Evolutionary conservation across 2,888 invertebrate species (phyloP).

Genomic region (Acholoe squamosa): DNA sequence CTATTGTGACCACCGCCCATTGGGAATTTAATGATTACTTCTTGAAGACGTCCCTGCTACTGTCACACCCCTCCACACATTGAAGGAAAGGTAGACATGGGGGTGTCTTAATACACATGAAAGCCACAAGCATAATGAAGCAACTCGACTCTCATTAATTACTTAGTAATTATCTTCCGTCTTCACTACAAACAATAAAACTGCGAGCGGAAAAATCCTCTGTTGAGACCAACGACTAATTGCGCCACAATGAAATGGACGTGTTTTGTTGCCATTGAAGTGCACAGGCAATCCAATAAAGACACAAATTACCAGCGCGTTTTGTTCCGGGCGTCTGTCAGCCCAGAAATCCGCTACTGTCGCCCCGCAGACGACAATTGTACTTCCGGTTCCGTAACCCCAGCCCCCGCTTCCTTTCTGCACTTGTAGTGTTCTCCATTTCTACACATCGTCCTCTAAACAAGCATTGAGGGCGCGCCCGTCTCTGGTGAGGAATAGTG

Average conservation of each 20-base stretch:
- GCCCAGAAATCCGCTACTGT: neutral
- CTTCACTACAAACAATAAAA: conserved; percentile 29
- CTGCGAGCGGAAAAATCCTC: conserved; percentile 19
- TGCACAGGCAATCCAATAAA: conserved; percentile 11
- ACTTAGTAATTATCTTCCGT: conserved; percentile 33
- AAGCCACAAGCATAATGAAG: conserved; percentile 1
- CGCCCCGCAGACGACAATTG: neutral
- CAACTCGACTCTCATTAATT: conserved; percentile 26
- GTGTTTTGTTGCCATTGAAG: conserved; percentile 30
- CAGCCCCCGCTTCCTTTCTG: neutral
- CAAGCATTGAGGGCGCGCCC: neutral
- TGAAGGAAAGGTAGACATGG: neutral
- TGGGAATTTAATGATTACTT: conserved; percentile 31
- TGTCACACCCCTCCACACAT: neutral
- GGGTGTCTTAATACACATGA: neutral
- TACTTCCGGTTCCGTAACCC: conserved; percentile 19
- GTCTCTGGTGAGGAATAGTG: neutral
- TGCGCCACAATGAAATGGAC: conserved; percentile 2
- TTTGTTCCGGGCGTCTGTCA: neutral
- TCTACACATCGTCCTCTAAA: neutral
- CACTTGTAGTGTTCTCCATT: neutral
- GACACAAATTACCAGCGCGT: conserved; percentile 4
- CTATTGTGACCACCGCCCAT: neutral
- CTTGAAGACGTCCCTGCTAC: conserved; percentile 13
- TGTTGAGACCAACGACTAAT: conserved; percentile 38